Evolutionary conservation across 2,888 invertebrate species (phyloP), one percentile per base, ranked within the genome.

Genomic region (Frankliniella intonsa): DNA sequence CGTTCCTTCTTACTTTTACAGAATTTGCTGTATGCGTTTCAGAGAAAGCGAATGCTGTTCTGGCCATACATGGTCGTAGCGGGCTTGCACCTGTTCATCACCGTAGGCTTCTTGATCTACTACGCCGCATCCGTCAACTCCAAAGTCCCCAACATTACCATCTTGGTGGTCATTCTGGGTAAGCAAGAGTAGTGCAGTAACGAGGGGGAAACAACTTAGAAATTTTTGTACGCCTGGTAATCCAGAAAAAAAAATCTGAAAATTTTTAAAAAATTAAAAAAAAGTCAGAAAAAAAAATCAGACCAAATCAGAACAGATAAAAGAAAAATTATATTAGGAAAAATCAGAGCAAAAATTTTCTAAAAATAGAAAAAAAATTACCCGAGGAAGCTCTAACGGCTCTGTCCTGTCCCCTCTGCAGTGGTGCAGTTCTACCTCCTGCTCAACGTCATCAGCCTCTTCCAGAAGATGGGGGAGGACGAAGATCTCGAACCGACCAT

Each of bases 91-190:
- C 25, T 76, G 25, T 12, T 76, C 25, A 22, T 22, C 69, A 76
- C 69, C 69, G 12, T 25, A 2, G 69, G 69, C 22, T 22, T 76
- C 7, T 25, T 76, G 22, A 12, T 76, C 10, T 76, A 25, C 69
- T 76, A 76, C 25, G 69, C 69, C 69, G 22, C 69, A 11, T 76
- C 69, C 22, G 69, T 76, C 69, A n/a, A 76, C 69, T 8, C 69
- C 11, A 22, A 76, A 22, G 25, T 76, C 22, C 22, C 25, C 25
- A 76, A 76, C 69, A 76, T 76, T 22, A 0, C 22, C 0, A 22
- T 25, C 25, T 10, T 76, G 25, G 9, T 76, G 22, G 25, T 22
- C 9, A 22, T 76, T 12, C 69, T 76, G 22, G 69, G 69, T 76
- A 22, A 76, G 69, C n/a, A 55, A 1, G 55, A 8, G 12, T 17